Base-by-base conservation (phyloP, 2,888 invertebrate genomes). In the Charanyca ferruginea region DNA sequence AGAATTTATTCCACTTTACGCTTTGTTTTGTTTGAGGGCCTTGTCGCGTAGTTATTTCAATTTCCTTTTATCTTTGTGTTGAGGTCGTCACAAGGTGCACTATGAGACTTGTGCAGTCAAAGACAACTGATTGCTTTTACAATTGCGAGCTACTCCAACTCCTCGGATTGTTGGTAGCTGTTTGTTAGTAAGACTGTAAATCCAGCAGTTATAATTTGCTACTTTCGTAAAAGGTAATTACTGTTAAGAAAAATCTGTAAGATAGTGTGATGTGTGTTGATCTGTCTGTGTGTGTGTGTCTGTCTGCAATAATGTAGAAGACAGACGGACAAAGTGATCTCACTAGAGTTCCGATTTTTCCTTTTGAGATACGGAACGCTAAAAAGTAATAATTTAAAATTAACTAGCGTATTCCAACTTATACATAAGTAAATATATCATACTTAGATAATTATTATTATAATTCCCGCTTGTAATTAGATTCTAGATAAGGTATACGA, bases 41-140 rank as follows among this genome's bases (percentile, higher is more conserved):
- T 70, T 71, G 63, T 61, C 41, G 42, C 28, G 32, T 53, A 59
- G 66, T 72, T 72, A 74, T 80, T 66, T 70, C 66, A 74, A 83
- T 77, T 71, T 69, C 57, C 48, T 55, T 70, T 65, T 67, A 66
- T 59, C 35, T 66, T 69, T 68, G 51, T 63, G 53, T 35, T 53
- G 48, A 45, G 28, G 20, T 45, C 53, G 48, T 66, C 55, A 53
- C 38, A 22, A 42, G 16, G 18, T 25, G 38, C 35, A 38, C 38
- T 54, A 7, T 47, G 47, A n/a, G 35, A 28, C 48, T 23, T 9
- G 23, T 32, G 60, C 49, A 51, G 49, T 66, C 55, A 59, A 53
- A 78, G 25, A 35, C 57, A 23, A 22, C 20, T 73, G 48, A 57
- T 73, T 66, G 38, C 18, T 44, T 47, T 44, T 18, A 48, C 16